Percentiles rank a stretch among this genome's conserved stretches.
Evolutionary conservation across 2,888 invertebrate genomes (phyloP).

Genomic region (Schrankia costaestrigalis): DNA sequence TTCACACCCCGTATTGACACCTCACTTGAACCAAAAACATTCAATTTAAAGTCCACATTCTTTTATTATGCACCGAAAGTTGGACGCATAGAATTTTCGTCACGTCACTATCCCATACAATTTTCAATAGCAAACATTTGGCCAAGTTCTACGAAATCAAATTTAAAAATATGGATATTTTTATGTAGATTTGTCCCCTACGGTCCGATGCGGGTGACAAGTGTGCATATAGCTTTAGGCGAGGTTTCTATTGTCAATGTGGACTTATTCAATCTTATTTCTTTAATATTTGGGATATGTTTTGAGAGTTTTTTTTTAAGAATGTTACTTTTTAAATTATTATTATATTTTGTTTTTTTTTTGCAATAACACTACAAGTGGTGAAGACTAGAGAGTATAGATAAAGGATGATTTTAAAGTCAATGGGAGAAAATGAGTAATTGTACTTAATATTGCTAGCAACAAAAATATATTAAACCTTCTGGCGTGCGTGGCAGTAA

Average conservation of each 20-base stretch:
- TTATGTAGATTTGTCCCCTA: constrained; percentile 68
- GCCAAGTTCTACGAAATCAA: constrained; percentile 69
- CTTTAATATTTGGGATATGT: constrained; percentile 2
- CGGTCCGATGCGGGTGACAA: constrained; percentile 67
- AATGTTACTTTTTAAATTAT: neutral
- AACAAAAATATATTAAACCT: no score
- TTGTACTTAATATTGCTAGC: no score
- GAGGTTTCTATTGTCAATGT: constrained; percentile 42
- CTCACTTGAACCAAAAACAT: constrained; percentile 29
- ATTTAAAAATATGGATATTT: constrained; percentile 78
- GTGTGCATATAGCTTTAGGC: constrained; percentile 54
- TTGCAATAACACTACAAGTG: no score
- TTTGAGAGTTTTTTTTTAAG: constrained; percentile 2
- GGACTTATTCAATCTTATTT: constrained; percentile 51
- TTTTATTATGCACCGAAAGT: constrained; percentile 54
- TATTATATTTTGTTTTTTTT: neutral
- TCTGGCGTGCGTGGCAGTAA: no score
- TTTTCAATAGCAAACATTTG: constrained; percentile 80
- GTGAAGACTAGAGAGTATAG: no score
- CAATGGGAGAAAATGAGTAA: no score
- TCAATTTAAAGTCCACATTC: constrained; percentile 38
- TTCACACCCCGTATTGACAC: constrained; percentile 7
- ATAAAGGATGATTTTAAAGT: no score
- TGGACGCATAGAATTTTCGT: constrained; percentile 66
- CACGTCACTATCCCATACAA: constrained; percentile 71